Conservation (phyloP, 2,113 vertebrate species). For the Physeter macrocephalus region DNA sequence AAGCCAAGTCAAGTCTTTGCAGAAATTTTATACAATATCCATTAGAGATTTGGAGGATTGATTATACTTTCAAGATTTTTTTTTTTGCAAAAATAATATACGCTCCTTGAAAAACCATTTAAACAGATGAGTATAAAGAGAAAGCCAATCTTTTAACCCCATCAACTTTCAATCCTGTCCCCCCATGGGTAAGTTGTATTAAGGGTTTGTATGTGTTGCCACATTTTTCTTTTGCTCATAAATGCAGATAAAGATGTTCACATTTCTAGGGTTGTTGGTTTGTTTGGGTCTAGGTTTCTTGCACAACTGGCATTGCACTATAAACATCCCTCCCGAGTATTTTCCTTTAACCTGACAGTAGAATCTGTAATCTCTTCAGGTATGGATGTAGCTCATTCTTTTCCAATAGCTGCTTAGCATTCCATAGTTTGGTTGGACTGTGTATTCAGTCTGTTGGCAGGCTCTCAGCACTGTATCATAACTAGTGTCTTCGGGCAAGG, state of each 20-base stretch:
- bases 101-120: not conserved
- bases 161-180: not conserved
- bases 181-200: not conserved
- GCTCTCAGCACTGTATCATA: not conserved
- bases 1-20: not conserved
- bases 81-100: not conserved
- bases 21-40: not conserved
- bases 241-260: not conserved
- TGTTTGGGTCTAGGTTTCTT: not conserved
- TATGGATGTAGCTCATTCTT: not conserved
- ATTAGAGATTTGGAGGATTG: not conserved
- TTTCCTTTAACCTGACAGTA: not conserved
- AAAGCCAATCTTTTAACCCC: not conserved
- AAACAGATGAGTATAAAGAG: slow-evolving; percentile 7
- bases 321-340: not conserved
- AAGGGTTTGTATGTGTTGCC: not conserved
- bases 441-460: not conserved
- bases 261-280: not conserved
- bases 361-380: not conserved
- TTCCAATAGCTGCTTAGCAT: not conserved
- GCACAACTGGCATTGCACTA: not conserved
- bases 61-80: not conserved
- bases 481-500: not conserved
- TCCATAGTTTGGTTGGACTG: not conserved
- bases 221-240: not conserved